Percentiles rank a stretch among this genome's conserved stretches.
Evolutionary conservation across 2,888 invertebrate species (phyloP).

Genomic region (Zaprionus lineosus): DNA sequence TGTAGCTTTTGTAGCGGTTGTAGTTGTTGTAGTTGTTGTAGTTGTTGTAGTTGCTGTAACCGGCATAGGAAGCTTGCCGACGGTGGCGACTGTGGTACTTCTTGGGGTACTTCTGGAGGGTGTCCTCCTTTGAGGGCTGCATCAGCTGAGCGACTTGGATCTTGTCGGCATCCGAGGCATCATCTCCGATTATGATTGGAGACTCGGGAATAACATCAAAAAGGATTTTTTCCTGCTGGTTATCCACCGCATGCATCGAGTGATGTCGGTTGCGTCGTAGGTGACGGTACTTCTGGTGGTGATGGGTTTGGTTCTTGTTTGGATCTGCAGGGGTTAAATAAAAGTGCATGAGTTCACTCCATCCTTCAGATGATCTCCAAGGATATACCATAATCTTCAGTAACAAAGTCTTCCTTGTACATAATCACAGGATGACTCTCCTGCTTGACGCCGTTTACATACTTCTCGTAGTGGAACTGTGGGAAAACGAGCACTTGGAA

Average conservation of each 20-base stretch:
- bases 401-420: conserved; percentile 81
- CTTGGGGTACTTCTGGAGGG: conserved; percentile 68
- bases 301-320: conserved; percentile 51
- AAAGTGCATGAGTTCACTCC: neutral
- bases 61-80: conserved; percentile 56
- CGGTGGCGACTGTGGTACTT: conserved; percentile 72
- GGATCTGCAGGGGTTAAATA: conserved; percentile 49
- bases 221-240: conserved; percentile 65
- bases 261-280: conserved; percentile 56
- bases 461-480: conserved; percentile 72
- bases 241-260: conserved; percentile 11
- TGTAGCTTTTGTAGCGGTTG: too few species aligned
- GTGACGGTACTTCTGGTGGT: conserved; percentile 54
- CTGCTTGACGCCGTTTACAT: conserved; percentile 64
- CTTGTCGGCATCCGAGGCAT: conserved; percentile 44
- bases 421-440: conserved; percentile 79
- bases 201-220: conserved; percentile 77
- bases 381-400: conserved; percentile 80
- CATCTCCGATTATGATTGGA: conserved; percentile 54
- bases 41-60: neutral
- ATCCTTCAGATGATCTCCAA: neutral
- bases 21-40: too few species aligned
- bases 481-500: too few species aligned
- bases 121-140: conserved; percentile 49
- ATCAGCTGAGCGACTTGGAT: conserved; percentile 58